Evolutionary conservation across 2,888 invertebrate species (phyloP).

Genomic region (Lysandra bellargus): DNA sequence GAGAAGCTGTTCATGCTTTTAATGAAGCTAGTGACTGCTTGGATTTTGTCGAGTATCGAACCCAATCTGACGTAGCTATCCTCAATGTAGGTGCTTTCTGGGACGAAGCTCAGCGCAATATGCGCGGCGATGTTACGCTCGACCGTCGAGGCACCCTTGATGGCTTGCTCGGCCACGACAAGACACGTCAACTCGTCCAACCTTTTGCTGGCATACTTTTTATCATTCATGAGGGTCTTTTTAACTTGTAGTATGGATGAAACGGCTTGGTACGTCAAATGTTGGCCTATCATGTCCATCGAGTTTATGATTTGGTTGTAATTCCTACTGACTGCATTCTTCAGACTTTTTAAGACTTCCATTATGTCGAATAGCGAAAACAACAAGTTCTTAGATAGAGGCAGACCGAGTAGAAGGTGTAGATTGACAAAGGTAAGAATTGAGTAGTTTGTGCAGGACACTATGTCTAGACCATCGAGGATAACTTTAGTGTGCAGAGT

Average conservation of each 20-base stretch:
- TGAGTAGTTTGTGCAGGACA: slow-evolving; percentile 82
- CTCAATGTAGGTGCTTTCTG: slow-evolving; percentile 81
- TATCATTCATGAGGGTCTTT: slow-evolving; percentile 83
- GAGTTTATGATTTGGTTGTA: slow-evolving; percentile 86
- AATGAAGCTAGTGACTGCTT: slow-evolving; percentile 82
- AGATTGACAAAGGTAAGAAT: slow-evolving; percentile 82
- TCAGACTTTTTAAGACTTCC: slow-evolving; percentile 89
- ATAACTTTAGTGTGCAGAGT: slow-evolving; percentile 65
- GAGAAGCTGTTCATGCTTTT: slow-evolving; percentile 81
- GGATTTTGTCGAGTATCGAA: slow-evolving; percentile 83
- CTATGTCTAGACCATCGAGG: slow-evolving; percentile 83
- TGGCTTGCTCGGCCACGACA: slow-evolving; percentile 85
- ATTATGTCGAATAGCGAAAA: slow-evolving; percentile 89
- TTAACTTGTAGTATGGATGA: slow-evolving; percentile 84
- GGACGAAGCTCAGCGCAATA: slow-evolving; percentile 84
- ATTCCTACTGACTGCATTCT: slow-evolving; percentile 85
- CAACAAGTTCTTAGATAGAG: slow-evolving; percentile 88
- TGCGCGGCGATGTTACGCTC: slow-evolving; percentile 84
- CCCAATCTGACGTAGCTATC: slow-evolving; percentile 83
- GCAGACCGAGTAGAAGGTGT: slow-evolving; percentile 85
- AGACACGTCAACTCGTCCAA: slow-evolving; percentile 87
- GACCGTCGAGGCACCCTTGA: slow-evolving; percentile 83
- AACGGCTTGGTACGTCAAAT: slow-evolving; percentile 87
- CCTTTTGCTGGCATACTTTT: slow-evolving; percentile 83
- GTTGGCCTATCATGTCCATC: slow-evolving; percentile 88